Base-by-base conservation (phyloP, 2,113 vertebrate species). In the Elephas maximus region DNA sequence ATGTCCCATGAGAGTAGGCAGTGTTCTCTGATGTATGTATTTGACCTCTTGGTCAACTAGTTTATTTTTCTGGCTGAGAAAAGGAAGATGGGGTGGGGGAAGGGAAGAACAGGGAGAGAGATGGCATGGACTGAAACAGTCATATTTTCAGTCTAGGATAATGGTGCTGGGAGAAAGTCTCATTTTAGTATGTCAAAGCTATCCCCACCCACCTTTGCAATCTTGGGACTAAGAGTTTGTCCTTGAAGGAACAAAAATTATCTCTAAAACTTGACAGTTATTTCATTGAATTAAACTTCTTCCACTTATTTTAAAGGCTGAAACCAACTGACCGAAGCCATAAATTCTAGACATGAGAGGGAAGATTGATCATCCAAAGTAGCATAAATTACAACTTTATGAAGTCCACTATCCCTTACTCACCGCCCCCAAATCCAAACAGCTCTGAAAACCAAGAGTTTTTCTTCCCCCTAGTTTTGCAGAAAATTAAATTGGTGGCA, bases 61-160 rank as follows among this genome's bases (percentile, higher is more conserved):
- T 71, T 26, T 57, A 80, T 62, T 89, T 41, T 78, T 76, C 69
- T 92, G 83, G 48, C 45, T 77, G 48, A 88, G 77, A 77, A 88
- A 67, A 60, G 57, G 17, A 17, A 57, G 53, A 12, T 57, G 53
- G 15, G 6, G 53, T 17, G 63, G 26, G 6, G 45, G 24, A 37
- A 28, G 30, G 11, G 28, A 18, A 69, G 48, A 45, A 79, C 4
- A 30, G 26, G 37, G 23, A 48, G 44, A 33, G 26, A 71, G 4
- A 48, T 1, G 28, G 12, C 1, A 11, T 9, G 48, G n/a, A 74
- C 28, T n/a, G 57, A 87, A 81, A 65, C 6, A 73, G 41, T 28
- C 44, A 8, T 63, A n/a, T 57, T 45, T 65, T 76, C 81, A 88
- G 24, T 17, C 48, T 78, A 48, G 28, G 30, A 24, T 37, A 71